Base-by-base conservation (phyloP, 2,797 vertebrate species). In the Uromys caudimaculatus region DNA sequence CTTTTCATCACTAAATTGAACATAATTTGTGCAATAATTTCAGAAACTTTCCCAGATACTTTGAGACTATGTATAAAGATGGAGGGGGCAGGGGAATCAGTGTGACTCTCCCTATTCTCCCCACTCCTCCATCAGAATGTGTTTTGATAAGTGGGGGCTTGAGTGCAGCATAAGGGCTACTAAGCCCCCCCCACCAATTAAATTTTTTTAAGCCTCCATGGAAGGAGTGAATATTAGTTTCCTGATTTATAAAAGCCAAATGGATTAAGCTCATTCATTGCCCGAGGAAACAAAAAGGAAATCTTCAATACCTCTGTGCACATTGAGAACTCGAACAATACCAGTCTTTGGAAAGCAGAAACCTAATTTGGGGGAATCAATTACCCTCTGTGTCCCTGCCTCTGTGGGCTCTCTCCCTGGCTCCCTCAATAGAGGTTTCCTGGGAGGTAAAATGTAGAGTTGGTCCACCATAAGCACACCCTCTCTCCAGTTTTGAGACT, bases 281-380 rank as follows among this genome's bases (percentile, higher is more conserved):
- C 98, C 98, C 3, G 97, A 98, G 98, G 98, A 98, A 98, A 99
- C 98, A 98, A 98, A 99, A 98, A 98, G 98, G 97, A 98, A 98
- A 98, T 98, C 98, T 98, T 98, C 98, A 98, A 97, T 98, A 98
- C 97, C 97, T 98, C 97, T 98, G 96, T 98, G 98, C 98, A 97
- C 98, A 98, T 97, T 98, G 98, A 98, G 98, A 98, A 97, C 97
- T 92, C 90, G 97, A 98, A 98, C 98, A 98, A 98, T 98, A 98
- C 95, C 41, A 32, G 97, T 98, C 98, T 98, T 98, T 98, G 98
- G 98, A 98, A 98, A 98, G 98, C 95, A 98, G 98, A 98, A 98
- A 98, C 97, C 97, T 98, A 98, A 98, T 98, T 98, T 98, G 98
- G 87, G 97, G 97, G 98, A 98, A 98, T 98, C 98, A 98, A 98